Evolutionary conservation across 2,113 vertebrate genomes (phyloP).

Genomic region (Agelaius tricolor): DNA sequence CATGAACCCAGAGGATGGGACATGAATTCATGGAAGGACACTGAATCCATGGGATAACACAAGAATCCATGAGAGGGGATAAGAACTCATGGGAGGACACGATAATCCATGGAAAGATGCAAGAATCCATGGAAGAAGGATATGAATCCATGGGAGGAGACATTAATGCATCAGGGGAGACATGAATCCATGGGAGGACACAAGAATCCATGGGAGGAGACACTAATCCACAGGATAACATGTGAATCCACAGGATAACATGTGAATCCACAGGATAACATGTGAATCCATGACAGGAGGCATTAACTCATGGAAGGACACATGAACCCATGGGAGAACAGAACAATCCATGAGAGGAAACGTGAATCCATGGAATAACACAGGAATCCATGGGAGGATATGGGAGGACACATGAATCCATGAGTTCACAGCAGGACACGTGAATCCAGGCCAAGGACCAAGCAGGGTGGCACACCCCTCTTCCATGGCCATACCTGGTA

Average conservation of each 20-base stretch:
- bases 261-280: rapidly evolving
- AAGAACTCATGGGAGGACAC: rapidly evolving
- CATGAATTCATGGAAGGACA: rapidly evolving
- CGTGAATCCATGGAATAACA: rapidly evolving
- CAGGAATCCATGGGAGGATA: rapidly evolving
- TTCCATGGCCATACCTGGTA: conserved; percentile 81
- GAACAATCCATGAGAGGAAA: too few relatives aligned
- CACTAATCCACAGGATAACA: neutral
- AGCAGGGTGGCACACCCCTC: neutral
- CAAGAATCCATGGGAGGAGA: too few relatives aligned
- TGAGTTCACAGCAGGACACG: too few relatives aligned
- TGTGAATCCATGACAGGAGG: neutral
- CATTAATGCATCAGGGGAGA: neutral
- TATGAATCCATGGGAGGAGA: rapidly evolving
- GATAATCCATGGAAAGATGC: rapidly evolving
- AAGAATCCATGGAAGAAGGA: neutral
- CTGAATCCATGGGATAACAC: too few relatives aligned
- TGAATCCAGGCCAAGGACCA: rapidly evolving
- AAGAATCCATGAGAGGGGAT: rapidly evolving
- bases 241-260: neutral
- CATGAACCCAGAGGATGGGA: rapidly evolving
- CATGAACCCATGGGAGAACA: too few relatives aligned
- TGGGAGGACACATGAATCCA: too few relatives aligned
- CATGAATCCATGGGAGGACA: rapidly evolving
- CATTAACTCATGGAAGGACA: rapidly evolving